Percentiles rank a stretch among this genome's conserved stretches.
phyloP scores from a whole-genome alignment of 2,888 invertebrate genomes.

The Strigamia maritima region DNA sequence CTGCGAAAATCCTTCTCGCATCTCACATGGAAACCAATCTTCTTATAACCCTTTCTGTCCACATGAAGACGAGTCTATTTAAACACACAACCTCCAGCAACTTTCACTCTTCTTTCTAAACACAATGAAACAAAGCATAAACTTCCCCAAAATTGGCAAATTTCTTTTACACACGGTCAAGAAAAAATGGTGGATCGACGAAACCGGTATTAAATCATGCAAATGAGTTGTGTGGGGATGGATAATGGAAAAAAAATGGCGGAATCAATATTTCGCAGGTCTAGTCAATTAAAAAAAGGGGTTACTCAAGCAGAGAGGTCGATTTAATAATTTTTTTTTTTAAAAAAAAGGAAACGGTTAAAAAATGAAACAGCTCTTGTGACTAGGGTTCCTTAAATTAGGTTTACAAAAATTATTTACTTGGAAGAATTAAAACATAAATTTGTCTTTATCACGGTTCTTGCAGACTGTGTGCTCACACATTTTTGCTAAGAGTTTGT shows the following conservation, averaged over 20 bases:
- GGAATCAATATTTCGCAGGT: not conserved
- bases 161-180: not conserved
- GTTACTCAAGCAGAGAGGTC: not conserved
- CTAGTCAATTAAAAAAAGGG: conserved; percentile 12
- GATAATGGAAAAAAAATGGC: not conserved
- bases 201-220: conserved; percentile 4
- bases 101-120: not conserved
- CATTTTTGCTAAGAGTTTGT: not conserved
- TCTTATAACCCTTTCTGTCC: conserved; percentile 5
- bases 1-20: not conserved
- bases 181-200: not conserved
- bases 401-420: conserved; percentile 39
- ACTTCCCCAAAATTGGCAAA: too few species aligned
- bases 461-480: conserved; percentile 36
- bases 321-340: not conserved
- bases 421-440: conserved; percentile 38
- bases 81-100: not conserved
- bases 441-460: conserved; percentile 36
- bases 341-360: not conserved
- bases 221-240: not conserved
- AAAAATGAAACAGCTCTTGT: not conserved
- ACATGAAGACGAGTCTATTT: not conserved
- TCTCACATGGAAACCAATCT: not conserved
- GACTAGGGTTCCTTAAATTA: conserved; percentile 35
- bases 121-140: too few species aligned